These are phyloP conservation scores for Strigamia transsilvanica DNA, from an alignment of 2,888 invertebrate genomes.

Conservation along the genomic window DNA sequence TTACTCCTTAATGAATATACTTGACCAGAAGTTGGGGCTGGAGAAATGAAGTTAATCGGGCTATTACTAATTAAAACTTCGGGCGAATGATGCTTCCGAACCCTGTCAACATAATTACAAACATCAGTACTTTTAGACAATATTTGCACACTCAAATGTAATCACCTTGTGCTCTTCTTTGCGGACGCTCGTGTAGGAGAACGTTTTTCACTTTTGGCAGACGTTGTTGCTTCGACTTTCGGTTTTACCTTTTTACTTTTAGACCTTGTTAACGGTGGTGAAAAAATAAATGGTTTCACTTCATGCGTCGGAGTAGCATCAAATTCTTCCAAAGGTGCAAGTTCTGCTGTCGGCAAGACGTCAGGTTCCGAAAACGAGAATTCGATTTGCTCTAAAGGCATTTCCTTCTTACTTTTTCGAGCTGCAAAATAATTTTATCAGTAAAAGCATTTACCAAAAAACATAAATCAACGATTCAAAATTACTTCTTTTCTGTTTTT, in stretches of 20 bases:
- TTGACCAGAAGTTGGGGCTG: constrained; percentile 7
- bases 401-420: neutral
- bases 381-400: neutral
- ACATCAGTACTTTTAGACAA: too few relatives aligned
- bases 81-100: neutral
- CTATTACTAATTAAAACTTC: constrained; percentile 15
- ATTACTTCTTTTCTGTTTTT: constrained; percentile 5
- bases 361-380: constrained; percentile 24
- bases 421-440: neutral
- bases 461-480: neutral
- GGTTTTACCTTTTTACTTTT: neutral
- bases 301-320: neutral
- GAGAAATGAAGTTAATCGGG: constrained; percentile 19
- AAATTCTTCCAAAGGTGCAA: neutral
- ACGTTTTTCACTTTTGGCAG: constrained; percentile 22
- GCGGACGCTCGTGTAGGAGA: neutral
- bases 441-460: neutral
- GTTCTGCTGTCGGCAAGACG: neutral
- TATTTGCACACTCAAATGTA: neutral
- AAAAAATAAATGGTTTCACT: constrained; percentile 19
- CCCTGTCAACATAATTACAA: neutral
- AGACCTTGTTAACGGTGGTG: constrained; percentile 5
- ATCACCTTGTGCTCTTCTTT: neutral
- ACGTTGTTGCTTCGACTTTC: neutral
- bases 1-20: neutral